Evolutionary conservation across 2,113 vertebrate genomes (phyloP).

Genomic region (Heptranchias perlo): DNA sequence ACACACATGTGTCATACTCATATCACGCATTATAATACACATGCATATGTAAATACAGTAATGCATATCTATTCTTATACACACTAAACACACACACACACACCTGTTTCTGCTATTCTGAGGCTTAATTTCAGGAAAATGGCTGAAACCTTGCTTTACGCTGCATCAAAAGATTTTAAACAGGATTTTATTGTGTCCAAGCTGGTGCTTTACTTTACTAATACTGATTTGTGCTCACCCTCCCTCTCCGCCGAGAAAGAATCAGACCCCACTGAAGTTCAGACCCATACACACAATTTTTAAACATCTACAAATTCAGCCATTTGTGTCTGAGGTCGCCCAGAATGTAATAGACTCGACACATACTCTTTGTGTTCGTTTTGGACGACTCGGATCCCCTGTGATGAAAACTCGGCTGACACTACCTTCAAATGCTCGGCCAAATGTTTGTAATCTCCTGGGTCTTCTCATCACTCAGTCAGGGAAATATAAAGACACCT

Average conservation of each 20-base stretch:
- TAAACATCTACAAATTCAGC: neutral
- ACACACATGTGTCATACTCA: neutral
- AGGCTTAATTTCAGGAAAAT: neutral
- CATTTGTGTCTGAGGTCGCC: neutral
- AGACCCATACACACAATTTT: neutral
- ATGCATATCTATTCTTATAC: neutral
- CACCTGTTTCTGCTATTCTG: neutral
- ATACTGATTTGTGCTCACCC: neutral
- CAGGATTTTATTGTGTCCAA: neutral
- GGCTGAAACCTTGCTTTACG: neutral
- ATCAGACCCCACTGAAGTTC: neutral
- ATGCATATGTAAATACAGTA: neutral
- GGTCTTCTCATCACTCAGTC: neutral
- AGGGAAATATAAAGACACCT: neutral
- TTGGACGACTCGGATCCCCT: neutral
- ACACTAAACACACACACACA: no score
- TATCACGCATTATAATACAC: neutral
- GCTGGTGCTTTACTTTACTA: neutral
- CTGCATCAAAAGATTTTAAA: neutral
- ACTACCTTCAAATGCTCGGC: neutral
- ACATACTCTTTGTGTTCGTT: neutral
- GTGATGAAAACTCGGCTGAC: neutral
- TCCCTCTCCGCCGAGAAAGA: neutral
- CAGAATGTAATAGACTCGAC: neutral
- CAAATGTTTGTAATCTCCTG: slow-evolving; percentile 4